Conservation (phyloP, 2,797 vertebrate species). For the Momotus momota region DNA sequence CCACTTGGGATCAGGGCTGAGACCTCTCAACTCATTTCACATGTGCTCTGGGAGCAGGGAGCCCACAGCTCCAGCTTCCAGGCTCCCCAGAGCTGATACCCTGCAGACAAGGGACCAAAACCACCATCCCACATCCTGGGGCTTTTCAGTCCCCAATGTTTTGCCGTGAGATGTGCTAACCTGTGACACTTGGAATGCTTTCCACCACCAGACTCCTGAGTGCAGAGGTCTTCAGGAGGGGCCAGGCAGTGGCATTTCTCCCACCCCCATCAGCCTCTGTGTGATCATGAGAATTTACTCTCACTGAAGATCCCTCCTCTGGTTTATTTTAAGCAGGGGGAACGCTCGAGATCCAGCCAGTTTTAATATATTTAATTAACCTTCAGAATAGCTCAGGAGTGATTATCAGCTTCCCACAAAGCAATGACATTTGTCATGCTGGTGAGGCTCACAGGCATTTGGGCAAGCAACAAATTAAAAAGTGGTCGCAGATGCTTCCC, state of each 20-base stretch:
- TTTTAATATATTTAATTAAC: neutral
- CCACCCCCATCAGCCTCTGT: neutral
- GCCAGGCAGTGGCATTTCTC: neutral
- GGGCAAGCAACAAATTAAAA: neutral
- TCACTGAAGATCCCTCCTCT: neutral
- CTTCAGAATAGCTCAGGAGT: neutral
- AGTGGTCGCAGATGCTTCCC: neutral
- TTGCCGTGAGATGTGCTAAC: neutral
- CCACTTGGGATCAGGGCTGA: neutral
- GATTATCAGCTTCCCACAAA: neutral
- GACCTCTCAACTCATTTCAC: neutral
- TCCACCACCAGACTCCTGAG: neutral
- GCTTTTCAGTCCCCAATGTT: neutral
- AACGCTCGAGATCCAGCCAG: neutral
- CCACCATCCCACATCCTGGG: fast-evolving
- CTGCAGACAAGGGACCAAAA: neutral
- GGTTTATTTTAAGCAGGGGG: neutral
- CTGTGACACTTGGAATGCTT: fast-evolving
- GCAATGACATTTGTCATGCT: neutral
- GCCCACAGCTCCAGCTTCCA: neutral
- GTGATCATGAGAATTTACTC: neutral
- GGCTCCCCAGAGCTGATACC: fast-evolving
- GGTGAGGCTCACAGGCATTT: fast-evolving
- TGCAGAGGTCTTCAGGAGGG: neutral
- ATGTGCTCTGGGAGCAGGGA: fast-evolving